A percentile compares a stretch with the other conserved stretches of the same genome.
Conservation (phyloP, 1,140 invertebrate species). For the Penaeus indicus region DNA sequence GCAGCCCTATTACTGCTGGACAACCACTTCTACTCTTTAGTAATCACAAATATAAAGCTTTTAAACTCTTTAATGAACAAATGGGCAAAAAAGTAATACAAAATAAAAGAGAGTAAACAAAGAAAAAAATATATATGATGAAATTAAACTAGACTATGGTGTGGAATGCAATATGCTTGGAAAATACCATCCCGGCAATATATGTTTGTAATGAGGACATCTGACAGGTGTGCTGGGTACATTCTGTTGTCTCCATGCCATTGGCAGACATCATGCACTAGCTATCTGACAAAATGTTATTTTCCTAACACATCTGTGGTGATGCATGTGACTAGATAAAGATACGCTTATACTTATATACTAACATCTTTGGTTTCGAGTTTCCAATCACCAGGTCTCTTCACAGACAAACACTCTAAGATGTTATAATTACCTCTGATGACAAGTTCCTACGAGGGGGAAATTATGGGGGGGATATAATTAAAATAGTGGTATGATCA, state of each 20-base stretch:
- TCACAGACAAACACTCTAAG: constrained; percentile 27
- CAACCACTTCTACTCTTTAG: constrained; percentile 36
- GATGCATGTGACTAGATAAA: constrained; percentile 63
- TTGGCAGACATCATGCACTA: too few relatives aligned
- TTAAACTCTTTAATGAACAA: constrained; percentile 53
- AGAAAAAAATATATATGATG: constrained; percentile 46
- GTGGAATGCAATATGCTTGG: constrained; percentile 33
- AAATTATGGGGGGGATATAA: not conserved
- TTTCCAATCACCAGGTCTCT: constrained; percentile 42
- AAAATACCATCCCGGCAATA: too few relatives aligned
- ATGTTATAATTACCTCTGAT: constrained; percentile 32
- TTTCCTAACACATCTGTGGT: constrained; percentile 15
- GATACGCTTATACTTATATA: constrained; percentile 60
- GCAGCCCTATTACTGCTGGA: constrained; percentile 33
- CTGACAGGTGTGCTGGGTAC: too few relatives aligned
- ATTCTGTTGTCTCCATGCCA: too few relatives aligned
- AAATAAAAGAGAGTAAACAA: constrained; percentile 15
- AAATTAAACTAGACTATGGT: constrained; percentile 57
- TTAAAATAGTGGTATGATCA: constrained; percentile 32
- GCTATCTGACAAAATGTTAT: too few relatives aligned
- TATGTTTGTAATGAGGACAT: too few relatives aligned
- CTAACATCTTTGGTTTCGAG: constrained; percentile 61
- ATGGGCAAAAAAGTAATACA: constrained; percentile 20
- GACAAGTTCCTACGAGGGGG: constrained; percentile 57
- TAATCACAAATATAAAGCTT: constrained; percentile 49